Base-by-base conservation (phyloP, 2,888 invertebrate species). In the Orchestes rusci region DNA sequence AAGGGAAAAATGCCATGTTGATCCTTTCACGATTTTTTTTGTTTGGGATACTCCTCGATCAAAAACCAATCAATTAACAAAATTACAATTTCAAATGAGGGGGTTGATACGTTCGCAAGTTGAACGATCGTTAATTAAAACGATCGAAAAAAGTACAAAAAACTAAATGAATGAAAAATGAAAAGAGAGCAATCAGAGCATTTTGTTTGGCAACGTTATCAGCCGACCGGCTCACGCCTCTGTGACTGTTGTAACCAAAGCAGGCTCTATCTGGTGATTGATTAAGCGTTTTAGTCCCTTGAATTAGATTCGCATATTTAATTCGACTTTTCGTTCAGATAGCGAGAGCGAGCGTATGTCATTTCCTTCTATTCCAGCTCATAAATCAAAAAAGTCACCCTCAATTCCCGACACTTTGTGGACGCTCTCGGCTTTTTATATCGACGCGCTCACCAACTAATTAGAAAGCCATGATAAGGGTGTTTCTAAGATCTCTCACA, bases 321-420 rank as follows among this genome's bases (percentile, higher is more conserved):
- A 67, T 67, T 65, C 63, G 57, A 52, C 56, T 56, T 54, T 51
- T 55, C 52, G 57, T 53, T 53, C 53, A 56, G 58, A 57, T 58
- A 58, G 56, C 55, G 54, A 55, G 47, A 48, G 51, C 51, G 41
- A 51, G 47, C 49, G 52, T 44, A 45, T 52, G 61, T 62, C 64
- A 62, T 61, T 64, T 63, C 63, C 62, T 63, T 56, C 48, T 59
- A 58, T 57, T 59, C 50, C 54, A 56, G 50, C 58, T 59, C 65
- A 66, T 68, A 67, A 67, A 68, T 68, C 67, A 68, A 66, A 66
- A 65, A 65, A 58, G 61, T 62, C 65, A 64, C 66, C 65, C 67
- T 60, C 62, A 62, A 64, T 64, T 63, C 60, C 56, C 51, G 53
- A 59, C 59, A 61, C 63, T 60, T 59, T 55, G 54, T 58, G 59